Conservation (phyloP, 2,888 invertebrate species). For the Aporophyla lueneburgensis region DNA sequence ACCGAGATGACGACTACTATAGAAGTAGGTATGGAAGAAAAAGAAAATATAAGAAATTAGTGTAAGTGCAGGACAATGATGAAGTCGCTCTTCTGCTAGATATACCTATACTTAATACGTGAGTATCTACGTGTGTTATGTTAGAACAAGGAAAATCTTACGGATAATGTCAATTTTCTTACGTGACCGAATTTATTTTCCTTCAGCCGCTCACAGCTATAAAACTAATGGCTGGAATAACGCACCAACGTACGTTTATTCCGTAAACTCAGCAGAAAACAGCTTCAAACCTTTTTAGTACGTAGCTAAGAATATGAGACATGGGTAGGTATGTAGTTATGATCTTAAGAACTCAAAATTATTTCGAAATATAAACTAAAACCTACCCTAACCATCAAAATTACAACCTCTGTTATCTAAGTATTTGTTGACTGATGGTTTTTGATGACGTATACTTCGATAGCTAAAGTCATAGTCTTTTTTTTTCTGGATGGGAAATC, state of each 20-base stretch:
- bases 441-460: neutral
- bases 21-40: no score
- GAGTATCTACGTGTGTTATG: neutral
- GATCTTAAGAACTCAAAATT: neutral
- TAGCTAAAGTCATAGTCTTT: neutral
- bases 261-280: constrained; percentile 57
- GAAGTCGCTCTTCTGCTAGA: neutral
- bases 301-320: constrained; percentile 22
- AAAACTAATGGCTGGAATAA: constrained; percentile 74
- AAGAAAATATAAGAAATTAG: no score
- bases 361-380: neutral
- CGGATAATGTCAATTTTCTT: constrained; percentile 67
- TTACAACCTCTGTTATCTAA: neutral
- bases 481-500: no score
- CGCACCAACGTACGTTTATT: constrained; percentile 52
- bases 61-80: no score
- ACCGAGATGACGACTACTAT: no score
- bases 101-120: neutral
- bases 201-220: constrained; percentile 66
- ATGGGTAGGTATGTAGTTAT: neutral
- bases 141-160: constrained; percentile 47
- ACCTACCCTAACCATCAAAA: neutral
- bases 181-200: constrained; percentile 75
- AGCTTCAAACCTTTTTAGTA: constrained; percentile 53
- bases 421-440: neutral